These are phyloP conservation scores for Oscheius myriophilus DNA, from an alignment of 2,888 invertebrate species.

Conservation along the genomic window DNA sequence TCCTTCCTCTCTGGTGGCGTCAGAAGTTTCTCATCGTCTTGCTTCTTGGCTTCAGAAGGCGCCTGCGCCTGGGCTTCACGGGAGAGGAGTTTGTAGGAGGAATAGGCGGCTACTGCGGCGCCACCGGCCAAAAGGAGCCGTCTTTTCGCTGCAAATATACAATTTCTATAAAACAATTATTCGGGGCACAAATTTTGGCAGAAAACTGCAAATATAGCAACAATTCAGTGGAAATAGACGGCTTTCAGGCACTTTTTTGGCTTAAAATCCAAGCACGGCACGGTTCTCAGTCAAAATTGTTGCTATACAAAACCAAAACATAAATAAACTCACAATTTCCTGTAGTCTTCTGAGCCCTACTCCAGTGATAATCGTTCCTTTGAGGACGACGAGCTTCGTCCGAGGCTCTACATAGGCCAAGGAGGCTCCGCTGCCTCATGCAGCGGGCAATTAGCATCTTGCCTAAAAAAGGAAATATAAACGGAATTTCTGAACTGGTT, in stretches of 20 bases:
- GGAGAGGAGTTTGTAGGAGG: neutral
- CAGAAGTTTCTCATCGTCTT: conserved; percentile 3
- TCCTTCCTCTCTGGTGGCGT: conserved; percentile 32
- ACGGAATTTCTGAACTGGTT: no score
- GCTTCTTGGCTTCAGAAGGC: neutral
- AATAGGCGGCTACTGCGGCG: conserved; percentile 7
- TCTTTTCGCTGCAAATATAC: conserved; percentile 4
- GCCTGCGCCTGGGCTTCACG: conserved; percentile 14
- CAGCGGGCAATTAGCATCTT: conserved; percentile 16
- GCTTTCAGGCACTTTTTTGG: no score
- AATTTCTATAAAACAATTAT: no score
- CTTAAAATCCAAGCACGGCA: no score
- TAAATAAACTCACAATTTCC: conserved; percentile 3
- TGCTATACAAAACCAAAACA: no score
- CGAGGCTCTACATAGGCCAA: neutral
- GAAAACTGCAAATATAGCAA: no score
- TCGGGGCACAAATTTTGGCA: no score
- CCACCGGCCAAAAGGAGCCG: conserved; percentile 7
- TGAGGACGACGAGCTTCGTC: neutral
- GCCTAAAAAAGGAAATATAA: neutral
- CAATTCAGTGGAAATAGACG: no score
- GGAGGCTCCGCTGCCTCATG: conserved; percentile 14
- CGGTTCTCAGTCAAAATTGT: no score
- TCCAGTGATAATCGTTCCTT: neutral
- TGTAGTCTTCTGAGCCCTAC: no score